Base-by-base conservation (phyloP, 1,140 invertebrate species). In the Lethocerus indicus region DNA sequence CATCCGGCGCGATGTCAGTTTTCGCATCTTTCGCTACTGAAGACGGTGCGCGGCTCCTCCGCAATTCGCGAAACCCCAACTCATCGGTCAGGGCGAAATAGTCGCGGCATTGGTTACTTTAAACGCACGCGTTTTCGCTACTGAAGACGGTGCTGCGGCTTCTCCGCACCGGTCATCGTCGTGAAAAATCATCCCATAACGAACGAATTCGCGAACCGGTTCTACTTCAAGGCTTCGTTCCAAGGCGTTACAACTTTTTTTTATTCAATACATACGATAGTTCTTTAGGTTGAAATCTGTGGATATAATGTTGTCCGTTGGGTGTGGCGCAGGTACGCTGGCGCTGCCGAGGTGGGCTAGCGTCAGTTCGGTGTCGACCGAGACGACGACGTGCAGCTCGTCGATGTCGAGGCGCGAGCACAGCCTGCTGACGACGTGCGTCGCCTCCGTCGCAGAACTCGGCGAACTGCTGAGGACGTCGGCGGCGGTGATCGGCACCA, bases 261-360 rank as follows among this genome's bases (percentile, higher is more conserved):
- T 49, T 39, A 23, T 18, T 25, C 2, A 37, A 37, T 4, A 37
- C 2, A 16, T 20, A 16, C 2, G 3, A 37, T 3, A 37, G n/a
- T 12, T 37, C 20, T 36, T 16, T 36, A 3, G 9, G 35, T 45
- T 7, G 13, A 45, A 45, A 45, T 9, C 21, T 26, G 13, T 45
- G 7, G 20, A 9, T 21, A 45, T 45, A 14, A 25, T 41, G 7
- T 26, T 54, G 46, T 48, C 23, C 24, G 42, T 47, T 43, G 56
- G 59, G 3, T 18, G 14, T 24, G 18, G 29, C 18, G 6, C 23
- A 53, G 51, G 47, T 25, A 83, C 83, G 9, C 60, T 89, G 24
- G 81, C 84, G 12, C 71, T 90, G 61, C 86, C 86, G 13, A 68
- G 83, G 25, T 90, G 86, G 86, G 80, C 84, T n/a, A 84, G 78